Evolutionary conservation across 2,113 vertebrate species (phyloP), one percentile per base, ranked within the genome.

Genomic region (Martes martes): DNA sequence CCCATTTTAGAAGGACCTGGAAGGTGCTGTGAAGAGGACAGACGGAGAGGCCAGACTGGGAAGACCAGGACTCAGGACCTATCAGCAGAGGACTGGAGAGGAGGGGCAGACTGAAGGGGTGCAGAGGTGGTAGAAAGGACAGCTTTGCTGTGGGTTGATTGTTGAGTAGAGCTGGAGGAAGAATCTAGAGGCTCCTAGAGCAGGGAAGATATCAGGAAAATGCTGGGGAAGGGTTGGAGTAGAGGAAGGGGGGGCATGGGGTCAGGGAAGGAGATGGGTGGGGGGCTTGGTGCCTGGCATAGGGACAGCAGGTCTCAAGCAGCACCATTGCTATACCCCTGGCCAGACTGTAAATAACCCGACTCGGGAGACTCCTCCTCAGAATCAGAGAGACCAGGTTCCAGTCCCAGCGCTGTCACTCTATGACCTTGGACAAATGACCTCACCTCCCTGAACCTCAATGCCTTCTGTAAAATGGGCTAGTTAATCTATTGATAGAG

Each of bases 401-500:
- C 16, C 2, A 71, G 76, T 65, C 63, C 28, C 81, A 52, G 91
- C 39, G 73, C 80, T 88, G 45, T 42, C 69, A 50, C 47, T 52
- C 55, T 59, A 59, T 85, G 33, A 73, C 81, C 63, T 91, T 86
- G 91, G 69, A 39, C 57, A 69, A 88, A 45, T 59, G 73, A 79
- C 78, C 76, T 92, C 55, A 31, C 23, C 19, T 63, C 80, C 87
- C 26, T 14, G 23, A 74, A 55, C 47, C 92, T 94, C 65, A 19
- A 6, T 6, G 73, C 67, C 86, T 61, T 95, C 95, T 91, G 92
- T 92, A 87, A 97, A 97, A 98, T 92, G 96, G 97, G 94, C 52
- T 76, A 16, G 65, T 71, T 47, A 78, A 73, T 57, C 47, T 19
- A 39, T 39, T 33, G 11, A 18, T 6, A 71, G 33, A 47, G 9